Evolutionary conservation across 2,888 invertebrate species (phyloP).

Genomic region (Hydropsyche betteni): DNA sequence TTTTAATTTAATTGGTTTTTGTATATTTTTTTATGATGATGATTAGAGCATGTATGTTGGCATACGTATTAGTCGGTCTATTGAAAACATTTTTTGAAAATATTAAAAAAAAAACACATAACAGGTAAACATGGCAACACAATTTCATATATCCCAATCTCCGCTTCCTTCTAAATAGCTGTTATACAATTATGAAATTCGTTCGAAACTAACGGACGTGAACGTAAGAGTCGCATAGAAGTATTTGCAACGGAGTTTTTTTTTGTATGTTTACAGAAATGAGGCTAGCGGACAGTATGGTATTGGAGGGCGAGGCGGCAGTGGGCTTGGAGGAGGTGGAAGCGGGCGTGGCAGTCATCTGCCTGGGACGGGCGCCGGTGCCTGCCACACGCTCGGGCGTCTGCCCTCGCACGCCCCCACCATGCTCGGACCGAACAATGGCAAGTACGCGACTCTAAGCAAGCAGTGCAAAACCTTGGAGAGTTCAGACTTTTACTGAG

Average conservation of each 20-base stretch:
- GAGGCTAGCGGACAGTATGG: conserved; percentile 57
- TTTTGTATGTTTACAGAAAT: conserved; percentile 58
- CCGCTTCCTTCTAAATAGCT: neutral
- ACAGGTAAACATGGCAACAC: conserved; percentile 19
- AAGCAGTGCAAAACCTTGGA: conserved; percentile 96
- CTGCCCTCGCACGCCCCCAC: conserved; percentile 69
- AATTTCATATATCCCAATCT: conserved; percentile 20
- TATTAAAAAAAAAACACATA: neutral
- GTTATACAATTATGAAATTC: too few species aligned
- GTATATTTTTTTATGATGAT: conserved; percentile 9
- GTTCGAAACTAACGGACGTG: too few species aligned
- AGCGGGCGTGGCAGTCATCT: conserved; percentile 53
- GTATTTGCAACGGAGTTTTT: conserved; percentile 50
- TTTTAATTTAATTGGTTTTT: neutral
- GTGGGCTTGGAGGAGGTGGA: conserved; percentile 53
- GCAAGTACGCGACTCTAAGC: conserved; percentile 94
- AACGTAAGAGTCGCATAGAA: conserved; percentile 35
- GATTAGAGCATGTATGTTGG: conserved; percentile 24
- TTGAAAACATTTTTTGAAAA: too few species aligned
- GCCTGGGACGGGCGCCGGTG: conserved; percentile 59
- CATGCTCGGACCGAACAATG: conserved; percentile 76
- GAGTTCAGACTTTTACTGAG: conserved; percentile 95
- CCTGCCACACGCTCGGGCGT: conserved; percentile 74
- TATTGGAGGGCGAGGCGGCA: conserved; percentile 49
- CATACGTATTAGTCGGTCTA: conserved; percentile 1